phyloP scores from a whole-genome alignment of 2,113 vertebrate species.

The Malaclemys terrapin region DNA sequence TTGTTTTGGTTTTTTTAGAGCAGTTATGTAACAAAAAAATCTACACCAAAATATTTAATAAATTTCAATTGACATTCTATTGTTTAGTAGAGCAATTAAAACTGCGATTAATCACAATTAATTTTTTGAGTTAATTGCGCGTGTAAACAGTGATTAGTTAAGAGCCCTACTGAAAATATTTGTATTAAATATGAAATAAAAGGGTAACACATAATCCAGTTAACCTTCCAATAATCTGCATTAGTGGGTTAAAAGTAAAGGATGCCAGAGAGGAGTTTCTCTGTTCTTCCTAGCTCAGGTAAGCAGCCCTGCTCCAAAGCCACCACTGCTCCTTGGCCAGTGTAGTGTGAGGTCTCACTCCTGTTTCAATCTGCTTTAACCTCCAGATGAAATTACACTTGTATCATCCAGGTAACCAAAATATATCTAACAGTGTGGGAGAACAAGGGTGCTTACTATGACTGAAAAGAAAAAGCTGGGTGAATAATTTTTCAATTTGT shows the following conservation, averaged over 20 bases:
- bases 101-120: no score
- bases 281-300: not conserved
- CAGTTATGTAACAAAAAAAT: no score
- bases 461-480: not conserved
- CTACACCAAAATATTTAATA: no score
- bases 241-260: not conserved
- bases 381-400: not conserved
- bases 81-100: no score
- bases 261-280: not conserved
- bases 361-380: not conserved
- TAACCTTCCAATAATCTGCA: not conserved
- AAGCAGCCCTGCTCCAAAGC: not conserved
- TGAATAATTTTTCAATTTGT: not conserved
- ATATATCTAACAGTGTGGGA: not conserved
- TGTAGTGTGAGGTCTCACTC: not conserved
- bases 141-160: no score
- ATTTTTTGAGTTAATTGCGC: no score
- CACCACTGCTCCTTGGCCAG: not conserved
- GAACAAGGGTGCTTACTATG: not conserved
- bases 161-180: not conserved
- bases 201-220: not conserved
- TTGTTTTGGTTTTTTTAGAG: no score
- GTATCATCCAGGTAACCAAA: not conserved
- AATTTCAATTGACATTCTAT: no score
- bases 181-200: not conserved